Evolutionary conservation across 2,888 invertebrate genomes (phyloP).

Genomic region (Rhagonycha lutea): DNA sequence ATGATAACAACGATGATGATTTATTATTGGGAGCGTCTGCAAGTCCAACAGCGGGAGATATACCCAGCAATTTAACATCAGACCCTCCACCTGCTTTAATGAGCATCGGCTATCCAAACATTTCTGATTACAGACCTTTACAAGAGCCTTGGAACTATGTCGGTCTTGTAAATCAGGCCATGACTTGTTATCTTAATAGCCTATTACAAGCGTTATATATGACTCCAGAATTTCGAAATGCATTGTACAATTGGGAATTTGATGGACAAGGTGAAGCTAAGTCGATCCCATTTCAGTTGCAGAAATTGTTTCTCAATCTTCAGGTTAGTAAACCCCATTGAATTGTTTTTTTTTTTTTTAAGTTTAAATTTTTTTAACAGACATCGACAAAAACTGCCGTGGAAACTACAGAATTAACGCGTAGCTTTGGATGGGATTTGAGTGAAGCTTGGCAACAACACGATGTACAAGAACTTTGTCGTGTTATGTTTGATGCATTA

Average conservation of each 20-base stretch:
- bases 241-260: conserved; percentile 82
- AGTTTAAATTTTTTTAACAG: conserved; percentile 51
- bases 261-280: conserved; percentile 70
- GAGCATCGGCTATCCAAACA: conserved; percentile 38
- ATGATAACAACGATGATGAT: conserved; percentile 50
- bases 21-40: conserved; percentile 55
- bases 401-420: conserved; percentile 85
- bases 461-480: conserved; percentile 87
- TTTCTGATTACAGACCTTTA: conserved; percentile 15
- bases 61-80: conserved; percentile 26
- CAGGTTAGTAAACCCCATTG: conserved; percentile 59
- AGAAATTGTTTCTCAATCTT: conserved; percentile 81
- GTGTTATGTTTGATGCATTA: conserved; percentile 89
- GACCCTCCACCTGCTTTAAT: conserved; percentile 34
- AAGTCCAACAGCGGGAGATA: conserved; percentile 49
- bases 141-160: conserved; percentile 60
- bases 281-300: conserved; percentile 85
- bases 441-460: conserved; percentile 92
- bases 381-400: conserved; percentile 78
- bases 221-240: conserved; percentile 92
- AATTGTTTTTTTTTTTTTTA: not conserved
- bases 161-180: conserved; percentile 86
- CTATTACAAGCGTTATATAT: conserved; percentile 85
- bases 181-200: conserved; percentile 92
- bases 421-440: conserved; percentile 89